Evolutionary conservation across 2,113 vertebrate genomes (phyloP).

Genomic region (Silurus meridionalis): DNA sequence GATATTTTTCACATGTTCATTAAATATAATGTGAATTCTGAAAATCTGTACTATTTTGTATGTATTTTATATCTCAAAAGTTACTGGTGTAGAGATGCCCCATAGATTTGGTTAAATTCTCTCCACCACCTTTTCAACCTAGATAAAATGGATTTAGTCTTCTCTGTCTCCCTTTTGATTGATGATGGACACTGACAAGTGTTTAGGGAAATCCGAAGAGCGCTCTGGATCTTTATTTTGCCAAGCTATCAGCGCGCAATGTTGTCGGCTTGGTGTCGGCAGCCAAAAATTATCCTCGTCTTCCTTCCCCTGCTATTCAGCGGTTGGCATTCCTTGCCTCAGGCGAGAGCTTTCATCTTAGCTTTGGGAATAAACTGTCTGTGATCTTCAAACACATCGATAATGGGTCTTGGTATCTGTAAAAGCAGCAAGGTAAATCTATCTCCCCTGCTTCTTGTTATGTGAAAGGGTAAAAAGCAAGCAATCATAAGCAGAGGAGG

Average conservation of each 20-base stretch:
- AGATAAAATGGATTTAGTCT: not conserved
- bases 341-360: conserved; percentile 72
- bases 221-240: conserved; percentile 39
- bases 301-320: conserved; percentile 59
- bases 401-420: conserved; percentile 58
- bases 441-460: not conserved
- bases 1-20: not conserved
- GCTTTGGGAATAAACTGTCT: conserved; percentile 61
- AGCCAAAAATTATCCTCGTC: conserved; percentile 65
- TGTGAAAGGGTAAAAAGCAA: not conserved
- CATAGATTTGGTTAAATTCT: not conserved
- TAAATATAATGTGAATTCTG: not conserved
- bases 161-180: not conserved
- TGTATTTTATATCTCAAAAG: not conserved
- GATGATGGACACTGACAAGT: conserved; percentile 20
- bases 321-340: conserved; percentile 67
- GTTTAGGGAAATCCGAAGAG: conserved; percentile 4
- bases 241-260: conserved; percentile 41
- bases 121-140: not conserved
- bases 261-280: conserved; percentile 48
- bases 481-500: conserved; percentile 20
- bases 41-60: not conserved
- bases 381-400: conserved; percentile 66
- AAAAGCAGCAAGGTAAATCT: conserved; percentile 23
- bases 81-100: not conserved